Evolutionary conservation across 1,140 invertebrate genomes (phyloP).

Genomic region (Camponotus pennsylvanicus): DNA sequence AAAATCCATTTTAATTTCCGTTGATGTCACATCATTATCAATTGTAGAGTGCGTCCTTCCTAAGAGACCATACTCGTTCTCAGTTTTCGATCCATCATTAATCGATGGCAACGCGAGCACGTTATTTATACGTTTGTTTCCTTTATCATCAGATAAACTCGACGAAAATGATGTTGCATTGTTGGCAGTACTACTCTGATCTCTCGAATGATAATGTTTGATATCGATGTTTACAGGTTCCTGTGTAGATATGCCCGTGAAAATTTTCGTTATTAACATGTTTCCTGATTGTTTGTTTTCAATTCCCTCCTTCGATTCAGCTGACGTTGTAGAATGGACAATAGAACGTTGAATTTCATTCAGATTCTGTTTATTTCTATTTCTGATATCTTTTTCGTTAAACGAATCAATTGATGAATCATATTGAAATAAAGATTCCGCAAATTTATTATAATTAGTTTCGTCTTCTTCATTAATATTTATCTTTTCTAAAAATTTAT

Average conservation of each 20-base stretch:
- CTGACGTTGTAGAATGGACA: not conserved
- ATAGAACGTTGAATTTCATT: not conserved
- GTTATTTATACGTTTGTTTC: slow-evolving; percentile 31
- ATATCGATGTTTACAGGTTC: slow-evolving; percentile 34
- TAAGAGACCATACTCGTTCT: not conserved
- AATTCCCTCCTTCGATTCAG: not conserved
- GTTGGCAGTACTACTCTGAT: slow-evolving; percentile 35
- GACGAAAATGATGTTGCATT: slow-evolving; percentile 39
- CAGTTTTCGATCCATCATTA: slow-evolving; percentile 52
- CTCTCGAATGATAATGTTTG: slow-evolving; percentile 27
- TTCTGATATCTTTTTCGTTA: not conserved
- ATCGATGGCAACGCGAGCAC: slow-evolving; percentile 6
- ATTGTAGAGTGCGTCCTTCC: not conserved
- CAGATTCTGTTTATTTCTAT: not conserved
- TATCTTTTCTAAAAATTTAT: not conserved
- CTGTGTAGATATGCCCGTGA: not conserved
- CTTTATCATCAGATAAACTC: slow-evolving; percentile 42
- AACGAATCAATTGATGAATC: not conserved
- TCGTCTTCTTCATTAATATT: not conserved
- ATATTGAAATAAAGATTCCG: not conserved
- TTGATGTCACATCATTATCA: slow-evolving; percentile 48
- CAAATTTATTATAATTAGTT: not conserved
- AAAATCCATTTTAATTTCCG: slow-evolving; percentile 43
- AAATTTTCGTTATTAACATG: slow-evolving; percentile 39
- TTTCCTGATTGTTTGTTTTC: not conserved